A percentile compares a stretch with the other conserved stretches of the same genome.
Conservation (phyloP, 2,797 vertebrate species). For the Anniella stebbinsi region DNA sequence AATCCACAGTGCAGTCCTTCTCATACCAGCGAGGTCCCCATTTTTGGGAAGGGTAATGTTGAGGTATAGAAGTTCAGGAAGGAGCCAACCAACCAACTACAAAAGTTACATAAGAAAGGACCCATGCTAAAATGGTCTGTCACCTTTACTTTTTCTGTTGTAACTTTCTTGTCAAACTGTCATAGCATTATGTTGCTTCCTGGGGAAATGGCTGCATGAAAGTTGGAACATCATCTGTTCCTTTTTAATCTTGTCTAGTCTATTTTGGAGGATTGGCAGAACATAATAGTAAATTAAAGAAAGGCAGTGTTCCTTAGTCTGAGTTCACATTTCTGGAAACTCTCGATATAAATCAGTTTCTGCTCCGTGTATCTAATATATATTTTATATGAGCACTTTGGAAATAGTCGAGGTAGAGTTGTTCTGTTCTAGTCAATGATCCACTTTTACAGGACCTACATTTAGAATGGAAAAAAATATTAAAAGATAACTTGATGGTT, state of each 20-base stretch:
- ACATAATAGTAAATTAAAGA: neutral
- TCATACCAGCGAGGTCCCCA: neutral
- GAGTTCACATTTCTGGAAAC: neutral
- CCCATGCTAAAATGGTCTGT: neutral
- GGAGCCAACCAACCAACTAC: neutral
- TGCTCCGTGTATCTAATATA: neutral
- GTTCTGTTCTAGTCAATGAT: neutral
- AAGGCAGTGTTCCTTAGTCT: neutral
- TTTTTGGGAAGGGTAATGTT: neutral
- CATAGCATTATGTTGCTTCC: neutral
- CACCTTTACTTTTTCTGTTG: neutral
- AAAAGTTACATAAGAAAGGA: neutral
- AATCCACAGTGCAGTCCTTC: neutral
- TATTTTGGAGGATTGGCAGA: neutral
- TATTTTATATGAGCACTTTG: neutral
- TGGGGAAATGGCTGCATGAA: neutral
- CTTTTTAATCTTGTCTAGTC: neutral
- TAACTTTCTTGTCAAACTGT: neutral
- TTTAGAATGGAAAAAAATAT: neutral
- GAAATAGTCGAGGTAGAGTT: neutral
- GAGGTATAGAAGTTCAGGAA: neutral
- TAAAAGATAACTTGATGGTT: neutral
- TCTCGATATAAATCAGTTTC: constrained; percentile 7
- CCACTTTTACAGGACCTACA: neutral
- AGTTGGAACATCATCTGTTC: neutral